Evolutionary conservation across 2,797 vertebrate species (phyloP), one percentile per base, ranked within the genome.

Genomic region (Sylvilagus floridanus): DNA sequence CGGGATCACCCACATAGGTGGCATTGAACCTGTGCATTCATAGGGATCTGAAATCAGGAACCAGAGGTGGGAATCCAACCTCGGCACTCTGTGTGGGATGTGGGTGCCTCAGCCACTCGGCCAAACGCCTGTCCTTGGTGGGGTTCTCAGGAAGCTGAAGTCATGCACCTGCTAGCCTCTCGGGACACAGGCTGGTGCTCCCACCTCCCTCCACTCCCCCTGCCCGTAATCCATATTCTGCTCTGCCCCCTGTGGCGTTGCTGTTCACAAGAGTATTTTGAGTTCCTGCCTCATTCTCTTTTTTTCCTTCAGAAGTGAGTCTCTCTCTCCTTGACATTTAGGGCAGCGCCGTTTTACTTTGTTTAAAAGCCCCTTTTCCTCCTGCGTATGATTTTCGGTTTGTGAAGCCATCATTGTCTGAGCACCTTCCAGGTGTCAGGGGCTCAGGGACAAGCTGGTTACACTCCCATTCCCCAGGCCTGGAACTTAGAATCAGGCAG

Each of bases 211-310:
- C 13, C 13, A 10, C 8, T 63, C 60, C 35, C 24, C 16, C 1
- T 60, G 14, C 14, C 17, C 17, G 12, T 57, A 16, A 57, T 19
- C 37, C 4, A 3, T 17, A 50, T 73, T 35, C 30, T 1, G 2
- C 7, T 17, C n/a, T 63, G 22, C 30, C 52, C 1, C 2, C 4
- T 0, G 0, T 26, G 5, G 28, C 17, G 21, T 30, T 4, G 3
- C 30, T 73, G 6, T 83, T 24, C 30, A 62, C 22, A 17, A 52
- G 63, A 65, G 4, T 9, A 42, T 50, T 81, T 42, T 69, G n/a
- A 76, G 22, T 42, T 65, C 30, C 21, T 72, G 19, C 50, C 35
- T 60, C 21, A 3, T 35, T 88, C 8, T 62, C 16, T 57, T 57
- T 57, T 57, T 30, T 82, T 62, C 50, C 37, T 54, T 37, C 0